A percentile compares a stretch with the other conserved stretches of the same genome.
Evolutionary conservation across 2,113 vertebrate genomes (phyloP).

Genomic region (Phocoena sinus): DNA sequence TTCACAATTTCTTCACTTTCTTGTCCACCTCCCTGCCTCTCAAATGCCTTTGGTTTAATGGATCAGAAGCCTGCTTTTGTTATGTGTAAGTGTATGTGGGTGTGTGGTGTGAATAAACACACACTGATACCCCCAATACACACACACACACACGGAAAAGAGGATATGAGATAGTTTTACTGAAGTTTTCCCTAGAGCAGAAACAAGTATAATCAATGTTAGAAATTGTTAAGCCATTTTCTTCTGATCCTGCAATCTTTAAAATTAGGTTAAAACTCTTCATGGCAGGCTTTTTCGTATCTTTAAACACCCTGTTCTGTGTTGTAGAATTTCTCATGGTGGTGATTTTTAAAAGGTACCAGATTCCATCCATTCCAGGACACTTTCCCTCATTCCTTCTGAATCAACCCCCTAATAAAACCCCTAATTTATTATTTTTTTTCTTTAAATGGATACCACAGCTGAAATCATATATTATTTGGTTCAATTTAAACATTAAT

Average conservation of each 20-base stretch:
- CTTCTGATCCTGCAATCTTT: slow-evolving; percentile 20
- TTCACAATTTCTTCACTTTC: slow-evolving; percentile 20
- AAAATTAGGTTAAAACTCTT: slow-evolving; percentile 34
- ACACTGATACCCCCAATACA: neutral
- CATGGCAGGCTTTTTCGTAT: neutral
- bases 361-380: slow-evolving; percentile 15
- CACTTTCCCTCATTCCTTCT: slow-evolving; percentile 22
- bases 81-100: neutral
- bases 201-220: slow-evolving; percentile 7
- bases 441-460: slow-evolving; percentile 18
- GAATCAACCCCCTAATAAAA: slow-evolving; percentile 20
- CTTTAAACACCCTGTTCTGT: neutral
- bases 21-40: slow-evolving; percentile 7
- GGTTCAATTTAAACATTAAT: slow-evolving; percentile 42
- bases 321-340: neutral
- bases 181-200: neutral
- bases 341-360: neutral
- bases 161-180: neutral
- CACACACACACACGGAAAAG: neutral
- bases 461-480: slow-evolving; percentile 50
- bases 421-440: slow-evolving; percentile 42
- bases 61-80: neutral
- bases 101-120: neutral
- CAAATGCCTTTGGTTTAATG: slow-evolving; percentile 28
- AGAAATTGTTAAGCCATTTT: slow-evolving; percentile 30